A percentile compares a stretch with the other conserved stretches of the same genome.
phyloP scores from a whole-genome alignment of 2,113 vertebrate genomes.

The Marcusenius ussheri region DNA sequence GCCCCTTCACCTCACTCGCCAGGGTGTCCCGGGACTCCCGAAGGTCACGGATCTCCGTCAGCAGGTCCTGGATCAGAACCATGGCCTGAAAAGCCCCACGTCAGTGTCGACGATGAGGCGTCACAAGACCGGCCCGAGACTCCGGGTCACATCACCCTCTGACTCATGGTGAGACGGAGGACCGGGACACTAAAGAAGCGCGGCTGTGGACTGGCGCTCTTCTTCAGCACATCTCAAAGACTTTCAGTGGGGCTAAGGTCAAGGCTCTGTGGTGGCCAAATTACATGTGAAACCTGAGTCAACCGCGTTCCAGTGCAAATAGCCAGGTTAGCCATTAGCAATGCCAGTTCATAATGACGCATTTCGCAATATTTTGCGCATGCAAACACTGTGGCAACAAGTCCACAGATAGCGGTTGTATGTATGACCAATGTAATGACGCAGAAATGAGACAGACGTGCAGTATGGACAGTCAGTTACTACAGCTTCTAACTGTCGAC shows the following conservation, averaged over 20 bases:
- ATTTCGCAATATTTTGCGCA: no score
- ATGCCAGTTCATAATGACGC: no score
- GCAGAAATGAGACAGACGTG: no score
- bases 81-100: constrained; percentile 44
- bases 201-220: neutral
- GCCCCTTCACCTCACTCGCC: constrained; percentile 37
- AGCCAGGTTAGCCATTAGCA: no score
- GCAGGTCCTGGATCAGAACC: constrained; percentile 45
- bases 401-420: no score
- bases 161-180: neutral
- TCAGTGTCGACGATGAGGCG: neutral
- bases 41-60: constrained; percentile 45
- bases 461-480: no score
- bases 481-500: no score
- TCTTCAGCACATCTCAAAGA: neutral
- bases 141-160: neutral
- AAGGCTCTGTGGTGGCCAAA: neutral
- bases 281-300: neutral
- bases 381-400: no score
- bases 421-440: no score
- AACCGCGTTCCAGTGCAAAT: no score
- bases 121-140: neutral
- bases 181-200: neutral
- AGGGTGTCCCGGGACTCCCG: constrained; percentile 36
- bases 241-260: neutral